Evolutionary conservation across 2,888 invertebrate species (phyloP).

Genomic region (Diadegma fenestrale): DNA sequence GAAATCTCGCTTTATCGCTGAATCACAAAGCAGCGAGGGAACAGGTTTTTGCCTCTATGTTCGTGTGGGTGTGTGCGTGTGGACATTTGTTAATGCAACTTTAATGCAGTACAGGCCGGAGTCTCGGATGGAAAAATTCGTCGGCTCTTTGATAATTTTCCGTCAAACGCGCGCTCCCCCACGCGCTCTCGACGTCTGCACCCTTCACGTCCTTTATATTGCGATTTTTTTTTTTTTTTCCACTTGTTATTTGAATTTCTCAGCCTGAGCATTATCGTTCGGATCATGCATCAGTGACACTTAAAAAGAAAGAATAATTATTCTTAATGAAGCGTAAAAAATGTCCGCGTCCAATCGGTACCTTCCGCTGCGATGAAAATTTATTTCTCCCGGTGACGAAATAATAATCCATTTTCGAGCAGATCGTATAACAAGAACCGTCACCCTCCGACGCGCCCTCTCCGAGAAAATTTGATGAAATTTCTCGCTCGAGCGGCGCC

Average conservation of each 20-base stretch:
- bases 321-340: conserved; percentile 21
- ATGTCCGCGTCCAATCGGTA: not conserved
- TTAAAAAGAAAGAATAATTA: not conserved
- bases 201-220: conserved; percentile 39
- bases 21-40: not conserved
- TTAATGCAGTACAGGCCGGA: conserved; percentile 76
- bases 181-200: conserved; percentile 64
- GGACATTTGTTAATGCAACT: conserved; percentile 74
- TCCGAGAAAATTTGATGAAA: conserved; percentile 54
- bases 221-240: not conserved
- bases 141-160: conserved; percentile 75
- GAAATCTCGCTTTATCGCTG: not conserved
- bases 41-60: not conserved
- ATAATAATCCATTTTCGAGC: conserved; percentile 46
- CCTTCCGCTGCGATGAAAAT: conserved; percentile 2
- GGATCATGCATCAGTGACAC: not conserved
- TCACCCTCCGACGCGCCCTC: conserved; percentile 12
- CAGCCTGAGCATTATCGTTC: not conserved
- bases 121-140: conserved; percentile 26
- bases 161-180: conserved; percentile 74
- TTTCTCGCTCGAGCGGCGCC: conserved; percentile 38
- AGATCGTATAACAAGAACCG: conserved; percentile 20
- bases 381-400: conserved; percentile 30
- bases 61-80: too few relatives aligned
- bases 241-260: not conserved